These are phyloP conservation scores for Kuschelorhynchus macadamiae DNA, from an alignment of 2,888 invertebrate genomes.

Conservation along the genomic window DNA sequence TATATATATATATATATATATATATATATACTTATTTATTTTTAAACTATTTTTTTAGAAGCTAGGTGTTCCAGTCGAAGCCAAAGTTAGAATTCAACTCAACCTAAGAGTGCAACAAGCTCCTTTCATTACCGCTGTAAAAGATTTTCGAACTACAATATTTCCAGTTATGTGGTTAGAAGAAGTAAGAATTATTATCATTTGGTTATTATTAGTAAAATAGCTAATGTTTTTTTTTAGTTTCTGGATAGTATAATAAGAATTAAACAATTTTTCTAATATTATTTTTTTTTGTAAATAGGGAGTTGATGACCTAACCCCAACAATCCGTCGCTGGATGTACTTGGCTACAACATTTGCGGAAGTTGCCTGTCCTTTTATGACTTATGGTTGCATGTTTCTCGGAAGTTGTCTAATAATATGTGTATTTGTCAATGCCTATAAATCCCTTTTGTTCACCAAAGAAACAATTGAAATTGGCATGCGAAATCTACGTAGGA, in stretches of 20 bases:
- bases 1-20: too few species aligned
- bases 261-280: too few species aligned
- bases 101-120: slow-evolving; percentile 86
- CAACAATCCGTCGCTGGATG: slow-evolving; percentile 85
- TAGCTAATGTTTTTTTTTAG: too few species aligned
- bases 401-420: slow-evolving; percentile 78
- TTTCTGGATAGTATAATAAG: background rate
- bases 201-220: too few species aligned
- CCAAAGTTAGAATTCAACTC: slow-evolving; percentile 84
- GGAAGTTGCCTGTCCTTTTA: slow-evolving; percentile 78
- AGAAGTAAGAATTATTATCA: slow-evolving; percentile 75
- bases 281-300: too few species aligned
- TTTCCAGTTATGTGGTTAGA: slow-evolving; percentile 93
- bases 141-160: slow-evolving; percentile 83
- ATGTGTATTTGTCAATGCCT: slow-evolving; percentile 79
- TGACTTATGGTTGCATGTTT: slow-evolving; percentile 81
- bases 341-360: slow-evolving; percentile 85
- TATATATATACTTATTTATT: too few species aligned
- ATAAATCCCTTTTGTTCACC: slow-evolving; percentile 81
- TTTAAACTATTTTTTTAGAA: slow-evolving; percentile 77
- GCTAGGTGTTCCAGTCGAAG: slow-evolving; percentile 88
- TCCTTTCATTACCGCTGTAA: slow-evolving; percentile 78
- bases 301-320: slow-evolving; percentile 85
- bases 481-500: slow-evolving; percentile 78
- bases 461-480: slow-evolving; percentile 85